Conservation (phyloP, 2,113 vertebrate genomes). For the Dasyprocta punctata region DNA sequence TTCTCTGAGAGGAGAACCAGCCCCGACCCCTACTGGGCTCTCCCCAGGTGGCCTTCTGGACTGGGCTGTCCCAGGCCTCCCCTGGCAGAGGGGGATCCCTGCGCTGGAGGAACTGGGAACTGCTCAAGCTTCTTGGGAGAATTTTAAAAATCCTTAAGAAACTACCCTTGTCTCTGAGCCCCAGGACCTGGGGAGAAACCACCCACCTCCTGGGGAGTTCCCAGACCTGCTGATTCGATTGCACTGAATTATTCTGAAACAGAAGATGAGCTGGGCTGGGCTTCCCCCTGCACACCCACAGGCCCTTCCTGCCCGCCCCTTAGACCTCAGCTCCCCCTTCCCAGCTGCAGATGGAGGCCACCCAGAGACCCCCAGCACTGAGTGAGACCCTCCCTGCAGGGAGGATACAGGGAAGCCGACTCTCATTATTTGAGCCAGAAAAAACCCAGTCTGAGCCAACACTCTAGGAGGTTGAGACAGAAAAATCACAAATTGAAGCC, state of each 20-base stretch:
- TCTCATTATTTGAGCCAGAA: background rate
- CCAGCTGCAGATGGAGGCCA: background rate
- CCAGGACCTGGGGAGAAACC: background rate
- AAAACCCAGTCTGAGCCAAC: background rate
- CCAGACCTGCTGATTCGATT: background rate
- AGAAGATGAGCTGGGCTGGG: background rate
- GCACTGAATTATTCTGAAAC: slow-evolving; percentile 51
- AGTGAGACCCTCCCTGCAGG: background rate
- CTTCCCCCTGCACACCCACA: background rate
- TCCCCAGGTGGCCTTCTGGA: background rate
- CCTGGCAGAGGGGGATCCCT: background rate
- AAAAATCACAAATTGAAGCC: background rate
- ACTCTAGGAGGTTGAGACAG: background rate
- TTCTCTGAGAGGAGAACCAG: background rate
- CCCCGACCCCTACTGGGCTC: background rate
- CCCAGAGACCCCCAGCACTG: background rate
- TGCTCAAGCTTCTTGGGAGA: slow-evolving; percentile 29
- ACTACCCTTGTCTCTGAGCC: background rate
- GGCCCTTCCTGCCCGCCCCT: background rate
- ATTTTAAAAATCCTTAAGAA: slow-evolving; percentile 74
- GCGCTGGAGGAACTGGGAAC: background rate
- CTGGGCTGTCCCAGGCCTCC: background rate
- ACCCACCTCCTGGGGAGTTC: slow-evolving; percentile 40
- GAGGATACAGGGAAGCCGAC: no score
- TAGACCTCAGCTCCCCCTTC: accelerated